Conservation (phyloP, 2,888 invertebrate genomes). For the Poecilobothrus nobilitatus region DNA sequence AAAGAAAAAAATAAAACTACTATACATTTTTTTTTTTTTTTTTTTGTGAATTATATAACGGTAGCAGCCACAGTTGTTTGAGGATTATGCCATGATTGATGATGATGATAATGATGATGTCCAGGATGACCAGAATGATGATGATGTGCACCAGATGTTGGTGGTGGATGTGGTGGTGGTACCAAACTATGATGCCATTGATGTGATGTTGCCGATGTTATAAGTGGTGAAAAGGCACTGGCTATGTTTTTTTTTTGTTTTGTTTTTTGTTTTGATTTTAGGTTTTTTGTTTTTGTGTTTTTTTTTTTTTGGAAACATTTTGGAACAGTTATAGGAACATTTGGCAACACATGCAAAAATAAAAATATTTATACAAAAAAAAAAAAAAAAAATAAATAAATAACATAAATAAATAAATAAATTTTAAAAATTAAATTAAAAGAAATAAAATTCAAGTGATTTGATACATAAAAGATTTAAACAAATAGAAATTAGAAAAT, state of each 20-base stretch:
- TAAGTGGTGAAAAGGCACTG: conserved; percentile 44
- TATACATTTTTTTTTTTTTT: conserved; percentile 2
- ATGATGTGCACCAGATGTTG: conserved; percentile 18
- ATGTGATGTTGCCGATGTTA: conserved; percentile 41
- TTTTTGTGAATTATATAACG: conserved; percentile 30
- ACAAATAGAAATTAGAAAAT: conserved; percentile 11
- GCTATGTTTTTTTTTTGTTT: conserved; percentile 31
- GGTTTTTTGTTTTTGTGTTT: conserved; percentile 23
- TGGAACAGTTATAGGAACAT: conserved; percentile 18
- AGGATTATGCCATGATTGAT: conserved; percentile 45
- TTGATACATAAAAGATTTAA: conserved; percentile 15
- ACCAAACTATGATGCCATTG: conserved; percentile 44
- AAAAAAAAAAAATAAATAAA: conserved; percentile 18
- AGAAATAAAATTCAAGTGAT: conserved; percentile 13
- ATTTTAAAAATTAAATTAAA: too few relatives aligned
- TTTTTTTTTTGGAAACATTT: conserved; percentile 22
- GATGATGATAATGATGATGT: conserved; percentile 36
- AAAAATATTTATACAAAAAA: conserved; percentile 19
- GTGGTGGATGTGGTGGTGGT: conserved; percentile 36
- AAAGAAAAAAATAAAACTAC: conserved; percentile 5
- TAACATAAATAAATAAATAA: conserved; percentile 17
- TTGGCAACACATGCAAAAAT: conserved; percentile 20
- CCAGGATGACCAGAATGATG: conserved; percentile 32
- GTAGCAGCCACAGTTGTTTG: conserved; percentile 39
- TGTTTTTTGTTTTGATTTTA: conserved; percentile 12